phyloP scores from a whole-genome alignment of 2,797 vertebrate species.

The Danio tinwini region DNA sequence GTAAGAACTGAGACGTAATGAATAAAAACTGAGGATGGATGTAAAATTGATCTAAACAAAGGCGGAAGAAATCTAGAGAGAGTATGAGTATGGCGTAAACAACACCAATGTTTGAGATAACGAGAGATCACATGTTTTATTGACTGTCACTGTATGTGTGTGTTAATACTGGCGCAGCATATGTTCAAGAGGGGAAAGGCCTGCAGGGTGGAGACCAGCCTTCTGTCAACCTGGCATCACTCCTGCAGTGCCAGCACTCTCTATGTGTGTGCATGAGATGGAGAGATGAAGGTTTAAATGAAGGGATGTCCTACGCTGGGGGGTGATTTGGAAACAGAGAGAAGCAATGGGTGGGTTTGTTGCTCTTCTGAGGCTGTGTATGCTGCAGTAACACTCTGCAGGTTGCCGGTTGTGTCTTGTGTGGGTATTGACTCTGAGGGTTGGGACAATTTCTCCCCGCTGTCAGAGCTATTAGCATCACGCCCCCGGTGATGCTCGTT shows the following conservation, averaged over 20 bases:
- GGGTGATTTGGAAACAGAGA: slow-evolving; percentile 20
- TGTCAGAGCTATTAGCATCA: slow-evolving; percentile 29
- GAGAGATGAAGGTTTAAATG: slow-evolving; percentile 9
- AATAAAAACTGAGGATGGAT: slow-evolving; percentile 16
- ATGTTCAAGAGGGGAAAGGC: slow-evolving; percentile 62
- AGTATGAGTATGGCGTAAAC: background rate
- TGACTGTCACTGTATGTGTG: slow-evolving; percentile 35
- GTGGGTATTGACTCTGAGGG: slow-evolving; percentile 3
- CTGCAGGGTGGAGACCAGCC: slow-evolving; percentile 60
- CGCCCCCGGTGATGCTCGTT: slow-evolving; percentile 30
- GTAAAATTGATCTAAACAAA: background rate
- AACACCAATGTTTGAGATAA: slow-evolving; percentile 6
- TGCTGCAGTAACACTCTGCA: slow-evolving; percentile 19
- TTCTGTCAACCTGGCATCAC: slow-evolving; percentile 67
- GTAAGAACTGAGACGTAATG: background rate
- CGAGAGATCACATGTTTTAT: slow-evolving; percentile 7
- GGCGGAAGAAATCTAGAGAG: background rate
- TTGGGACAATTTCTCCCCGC: background rate
- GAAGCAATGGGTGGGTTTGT: slow-evolving; percentile 28
- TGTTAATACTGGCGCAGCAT: slow-evolving; percentile 57
- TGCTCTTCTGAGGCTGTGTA: background rate
- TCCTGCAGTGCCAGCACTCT: slow-evolving; percentile 35
- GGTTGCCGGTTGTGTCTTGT: background rate
- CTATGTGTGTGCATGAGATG: slow-evolving; percentile 23
- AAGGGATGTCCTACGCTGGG: slow-evolving; percentile 31